Evolutionary conservation across 2,113 vertebrate species (phyloP), one percentile per base, ranked within the genome.

Genomic region (Hystrix brachyura): DNA sequence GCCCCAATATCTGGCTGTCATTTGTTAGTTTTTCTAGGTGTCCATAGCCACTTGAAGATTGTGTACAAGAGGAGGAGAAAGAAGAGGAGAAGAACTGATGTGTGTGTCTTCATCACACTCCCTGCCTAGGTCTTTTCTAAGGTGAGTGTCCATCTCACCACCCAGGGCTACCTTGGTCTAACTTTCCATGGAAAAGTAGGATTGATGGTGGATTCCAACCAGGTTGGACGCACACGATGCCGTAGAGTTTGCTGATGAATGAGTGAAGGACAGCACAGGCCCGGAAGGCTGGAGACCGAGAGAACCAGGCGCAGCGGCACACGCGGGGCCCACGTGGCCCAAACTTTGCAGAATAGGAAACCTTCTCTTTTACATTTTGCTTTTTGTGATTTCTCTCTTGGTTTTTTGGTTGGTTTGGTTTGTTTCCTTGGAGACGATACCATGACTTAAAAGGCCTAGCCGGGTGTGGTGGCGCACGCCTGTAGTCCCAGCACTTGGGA

Each of bases 361-460:
- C 6, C 3, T 94, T 32, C 46, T 87, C 18, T 57, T 81, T 72
- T 74, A 38, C 46, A 17, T 72, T 82, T 92, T 87, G n/a, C 9
- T 83, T 78, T 57, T 59, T 48, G 34, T 69, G 3, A 1, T 71
- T 72, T 83, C 21, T 95, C 23, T 80, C 48, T 81, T 82, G 48
- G 2, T 91, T 64, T 81, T 94, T 80, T 87, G 87, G 71, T 18
- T 93, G 25, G 62, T 94, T 55, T 96, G 87, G 76, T 93, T 85
- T 87, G 18, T 95, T 72, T 87, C 59, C 17, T 91, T 84, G 62
- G 86, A 97, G 59, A 92, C 74, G 91, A 65, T 94, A 87, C 90
- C 51, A 21, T 93, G 79, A 90, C 94, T 96, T 62, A 90, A 97
- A 94, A 89, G 34, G 14, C 46, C 46, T 78, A 29, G 7, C 74